Evolutionary conservation across 2,797 vertebrate species (phyloP), one percentile per base, ranked within the genome.

Genomic region (Sandelia bainsii): DNA sequence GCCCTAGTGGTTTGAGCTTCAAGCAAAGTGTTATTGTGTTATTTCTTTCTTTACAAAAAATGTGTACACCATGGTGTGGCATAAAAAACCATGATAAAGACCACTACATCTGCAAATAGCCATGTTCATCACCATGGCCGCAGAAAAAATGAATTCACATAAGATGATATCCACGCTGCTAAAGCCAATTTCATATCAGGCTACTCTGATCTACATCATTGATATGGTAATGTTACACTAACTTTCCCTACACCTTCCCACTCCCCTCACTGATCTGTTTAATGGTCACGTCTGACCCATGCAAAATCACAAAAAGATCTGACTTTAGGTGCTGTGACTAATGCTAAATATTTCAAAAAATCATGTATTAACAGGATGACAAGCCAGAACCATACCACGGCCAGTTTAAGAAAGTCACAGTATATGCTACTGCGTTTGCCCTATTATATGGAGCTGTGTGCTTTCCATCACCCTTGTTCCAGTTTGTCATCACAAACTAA

Each of bases 1-100:
- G 49, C 48, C 27, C 53, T 39, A 54, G 23, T 50, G 39, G 29
- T 29, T 53, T 22, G 5, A 52, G 50, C 50, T 50, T 56, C 61
- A 69, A 63, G 27, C 56, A 59, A 51, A 60, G 1, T 37, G 2
- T 57, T 62, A 73, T 59, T 16, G 1, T 37, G 2, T 57, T 62
- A 73, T 59, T 16, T 5, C 70, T 44, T 72, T 75, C 22, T 70
- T 62, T 17, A 49, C 20, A 53, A 50, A 42, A 62, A 53, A 0
- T 63, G 46, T 62, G 53, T 53, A 50, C 34, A 34, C 22, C 27
- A 19, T 6, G 11, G 72, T 29, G 17, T 62, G 23, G 42, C 40
- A 61, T 48, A 72, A 70, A 73, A 78, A 52, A 32, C 65, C 19
- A 22, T 20, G 34, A 74, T 51, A 61, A 78, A 69, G 46, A 68